Evolutionary conservation across 2,888 invertebrate species (phyloP).

Genomic region (Danaus chrysippus): DNA sequence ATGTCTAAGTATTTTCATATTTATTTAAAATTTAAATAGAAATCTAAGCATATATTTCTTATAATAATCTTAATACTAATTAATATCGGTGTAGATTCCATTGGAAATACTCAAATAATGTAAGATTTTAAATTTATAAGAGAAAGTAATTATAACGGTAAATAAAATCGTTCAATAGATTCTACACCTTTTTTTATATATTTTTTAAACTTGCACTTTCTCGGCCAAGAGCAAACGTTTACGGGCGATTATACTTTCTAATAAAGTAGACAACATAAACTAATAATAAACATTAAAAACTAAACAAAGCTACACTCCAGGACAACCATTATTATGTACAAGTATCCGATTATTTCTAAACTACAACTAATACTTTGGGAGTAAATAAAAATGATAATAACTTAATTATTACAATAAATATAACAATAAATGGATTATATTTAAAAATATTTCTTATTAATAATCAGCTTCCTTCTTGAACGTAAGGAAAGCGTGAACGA

Average conservation of each 20-base stretch:
- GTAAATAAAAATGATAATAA: conserved; percentile 40
- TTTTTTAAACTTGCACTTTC: conserved; percentile 40
- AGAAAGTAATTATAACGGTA: background rate
- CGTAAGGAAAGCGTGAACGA: conserved; percentile 81
- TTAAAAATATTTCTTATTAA: conserved; percentile 39
- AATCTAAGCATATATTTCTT: background rate
- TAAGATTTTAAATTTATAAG: background rate
- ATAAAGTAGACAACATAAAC: conserved; percentile 31
- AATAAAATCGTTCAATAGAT: background rate
- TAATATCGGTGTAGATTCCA: background rate
- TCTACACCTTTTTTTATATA: conserved; percentile 7
- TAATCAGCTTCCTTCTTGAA: conserved; percentile 77
- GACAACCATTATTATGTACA: conserved; percentile 37
- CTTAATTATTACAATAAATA: conserved; percentile 8
- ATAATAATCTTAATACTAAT: conserved; percentile 4
- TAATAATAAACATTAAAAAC: conserved; percentile 11
- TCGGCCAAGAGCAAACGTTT: conserved; percentile 39
- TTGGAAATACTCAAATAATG: background rate
- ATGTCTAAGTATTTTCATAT: conserved; percentile 24
- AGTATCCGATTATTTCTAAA: conserved; percentile 22
- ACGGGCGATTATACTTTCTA: conserved; percentile 18
- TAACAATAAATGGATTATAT: conserved; percentile 5
- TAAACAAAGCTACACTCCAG: conserved; percentile 38
- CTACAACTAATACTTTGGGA: conserved; percentile 35
- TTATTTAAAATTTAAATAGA: conserved; percentile 10